These are phyloP conservation scores for Sander lucioperca DNA, from an alignment of 2,113 vertebrate species.

Conservation along the genomic window DNA sequence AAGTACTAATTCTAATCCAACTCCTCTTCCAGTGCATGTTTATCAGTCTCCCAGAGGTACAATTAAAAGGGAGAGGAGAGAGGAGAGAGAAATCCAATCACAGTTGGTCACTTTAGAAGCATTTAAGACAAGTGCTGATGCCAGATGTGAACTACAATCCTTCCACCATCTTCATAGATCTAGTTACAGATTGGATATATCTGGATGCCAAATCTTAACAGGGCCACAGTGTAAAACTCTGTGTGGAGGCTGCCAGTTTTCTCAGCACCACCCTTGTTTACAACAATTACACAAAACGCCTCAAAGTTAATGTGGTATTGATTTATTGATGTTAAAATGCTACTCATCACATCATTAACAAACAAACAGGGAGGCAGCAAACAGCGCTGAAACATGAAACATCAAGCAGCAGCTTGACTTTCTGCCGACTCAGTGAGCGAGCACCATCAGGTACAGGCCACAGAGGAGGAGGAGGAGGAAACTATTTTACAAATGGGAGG, in stretches of 20 bases:
- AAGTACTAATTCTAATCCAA: background rate
- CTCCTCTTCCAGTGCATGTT: background rate
- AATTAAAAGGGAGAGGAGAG: constrained; percentile 5
- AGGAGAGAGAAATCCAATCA: background rate
- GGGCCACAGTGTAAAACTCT: background rate
- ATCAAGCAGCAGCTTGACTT: constrained; percentile 23
- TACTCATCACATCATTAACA: constrained; percentile 29
- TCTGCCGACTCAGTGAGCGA: constrained; percentile 1
- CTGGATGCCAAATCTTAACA: background rate
- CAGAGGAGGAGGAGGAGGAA: background rate
- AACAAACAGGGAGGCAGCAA: constrained; percentile 10
- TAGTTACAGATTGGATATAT: background rate
- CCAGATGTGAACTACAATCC: background rate
- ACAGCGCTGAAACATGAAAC: constrained; percentile 8
- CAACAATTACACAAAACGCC: constrained; percentile 14
- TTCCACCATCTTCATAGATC: background rate
- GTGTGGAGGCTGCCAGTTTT: background rate
- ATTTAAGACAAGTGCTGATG: background rate
- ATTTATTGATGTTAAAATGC: constrained; percentile 28
- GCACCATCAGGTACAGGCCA: background rate
- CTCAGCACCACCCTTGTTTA: constrained; percentile 15
- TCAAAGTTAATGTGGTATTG: constrained; percentile 34
- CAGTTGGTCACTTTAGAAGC: constrained; percentile 2
- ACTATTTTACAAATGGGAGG: background rate
- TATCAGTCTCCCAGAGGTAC: background rate